Conservation (phyloP, 1,140 invertebrate species). For the Lepidostoma basale region DNA sequence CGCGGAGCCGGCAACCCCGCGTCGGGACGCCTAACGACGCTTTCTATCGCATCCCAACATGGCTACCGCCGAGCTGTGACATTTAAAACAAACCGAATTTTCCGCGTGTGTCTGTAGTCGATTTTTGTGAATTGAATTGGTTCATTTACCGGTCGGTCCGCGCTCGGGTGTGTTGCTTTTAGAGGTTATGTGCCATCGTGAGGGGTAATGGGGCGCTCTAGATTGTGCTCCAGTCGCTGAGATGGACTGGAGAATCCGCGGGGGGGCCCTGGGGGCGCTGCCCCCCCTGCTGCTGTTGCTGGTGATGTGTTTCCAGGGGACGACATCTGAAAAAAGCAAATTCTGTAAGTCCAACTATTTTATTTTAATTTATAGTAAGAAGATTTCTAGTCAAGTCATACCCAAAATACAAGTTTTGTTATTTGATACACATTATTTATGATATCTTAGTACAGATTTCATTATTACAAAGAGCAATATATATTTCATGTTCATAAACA, state of each 20-base stretch:
- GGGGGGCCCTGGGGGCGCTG: constrained; percentile 18
- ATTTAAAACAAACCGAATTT: constrained; percentile 11
- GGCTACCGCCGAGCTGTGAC: constrained; percentile 16
- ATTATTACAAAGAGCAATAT: no score
- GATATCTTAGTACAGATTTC: no score
- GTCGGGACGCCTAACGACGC: neutral
- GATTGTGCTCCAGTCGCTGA: constrained; percentile 10
- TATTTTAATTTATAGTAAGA: no score
- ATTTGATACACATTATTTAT: no score
- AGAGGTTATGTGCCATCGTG: constrained; percentile 26
- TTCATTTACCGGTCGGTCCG: neutral
- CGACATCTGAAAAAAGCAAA: constrained; percentile 43
- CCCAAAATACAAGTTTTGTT: no score
- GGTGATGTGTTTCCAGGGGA: constrained; percentile 14
- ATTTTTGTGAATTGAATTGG: no score
- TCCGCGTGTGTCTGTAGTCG: no score
- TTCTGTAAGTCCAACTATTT: constrained; percentile 44
- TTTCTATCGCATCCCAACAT: constrained; percentile 18
- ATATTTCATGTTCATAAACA: no score
- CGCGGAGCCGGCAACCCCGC: constrained; percentile 7
- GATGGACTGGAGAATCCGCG: constrained; percentile 22
- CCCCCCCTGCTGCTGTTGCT: constrained; percentile 27
- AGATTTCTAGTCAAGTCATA: no score
- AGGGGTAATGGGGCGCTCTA: constrained; percentile 20
- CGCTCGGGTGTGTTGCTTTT: neutral